Base-by-base conservation (phyloP, 2,797 vertebrate genomes). In the Malacoraja senta region DNA sequence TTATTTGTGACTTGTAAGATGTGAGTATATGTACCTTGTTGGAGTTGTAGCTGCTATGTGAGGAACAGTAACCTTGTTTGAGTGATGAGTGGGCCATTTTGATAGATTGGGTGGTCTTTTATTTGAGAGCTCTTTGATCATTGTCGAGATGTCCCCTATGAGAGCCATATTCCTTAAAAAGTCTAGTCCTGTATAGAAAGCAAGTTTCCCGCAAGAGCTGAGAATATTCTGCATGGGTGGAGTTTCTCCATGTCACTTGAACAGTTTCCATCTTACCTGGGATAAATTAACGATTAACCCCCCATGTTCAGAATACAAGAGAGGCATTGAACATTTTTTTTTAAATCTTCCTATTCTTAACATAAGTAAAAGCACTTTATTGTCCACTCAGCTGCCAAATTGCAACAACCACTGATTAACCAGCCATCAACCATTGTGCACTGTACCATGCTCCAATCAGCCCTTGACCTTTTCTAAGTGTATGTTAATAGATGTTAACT, bases 401-500 rank as follows among this genome's bases (percentile, higher is more conserved):
- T 63, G 32, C 44, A 91, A 53, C 21, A 91, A 26, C 35, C 68
- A 53, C 90, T 26, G 44, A 76, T 74, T 92, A 92, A 92, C 71
- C 68, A 74, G 71, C 90, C 90, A n/a, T 92, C 71, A 76, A 38
- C 71, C 72, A 74, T 1, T 58, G 10, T 58, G 3, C 58, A 44
- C 26, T 65, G n/a, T 68, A n/a, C 61, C 35, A 32, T 68, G 65
- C 84, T 68, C 84, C 84, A 76, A 76, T 58, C 90, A 92, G 90
- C 71, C 90, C 90, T 19, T 92, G 90, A 92, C 90, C 90, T 92
- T 38, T 53, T 58, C 90, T 92, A 76, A 92, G 68, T 92, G 90
- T 92, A 76, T 92, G 90, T 71, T 76, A 92, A 92, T 92, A 92
- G 90, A 76, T 92, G 90, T 92, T 92, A 92, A 92, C 90, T 92